A percentile compares a stretch with the other conserved stretches of the same genome.
phyloP scores from a whole-genome alignment of 1,140 invertebrate genomes.

The Hylyphantes graminicola region DNA sequence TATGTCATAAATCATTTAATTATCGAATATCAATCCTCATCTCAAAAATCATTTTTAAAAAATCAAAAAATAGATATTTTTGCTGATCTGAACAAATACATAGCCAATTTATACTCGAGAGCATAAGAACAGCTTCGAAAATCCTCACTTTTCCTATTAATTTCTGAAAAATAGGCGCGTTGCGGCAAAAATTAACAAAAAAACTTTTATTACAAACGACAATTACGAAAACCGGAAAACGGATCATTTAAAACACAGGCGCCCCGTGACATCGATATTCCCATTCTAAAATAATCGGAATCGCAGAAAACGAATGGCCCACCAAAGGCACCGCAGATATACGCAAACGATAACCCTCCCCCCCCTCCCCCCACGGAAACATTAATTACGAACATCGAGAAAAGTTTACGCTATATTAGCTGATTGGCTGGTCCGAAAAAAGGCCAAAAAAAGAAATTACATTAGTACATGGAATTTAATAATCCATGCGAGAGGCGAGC shows the following conservation, averaged over 20 bases:
- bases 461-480: slow-evolving; percentile 33
- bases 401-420: slow-evolving; percentile 43
- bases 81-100: too few species aligned
- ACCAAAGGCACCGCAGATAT: slow-evolving; percentile 9
- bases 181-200: too few species aligned
- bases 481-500: slow-evolving; percentile 26
- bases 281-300: slow-evolving; percentile 35
- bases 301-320: slow-evolving; percentile 1
- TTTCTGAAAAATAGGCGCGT: too few species aligned
- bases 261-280: slow-evolving; percentile 33
- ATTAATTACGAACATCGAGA: slow-evolving; percentile 49
- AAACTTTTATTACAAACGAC: too few species aligned
- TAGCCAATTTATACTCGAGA: too few species aligned
- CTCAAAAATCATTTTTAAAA: too few species aligned
- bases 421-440: slow-evolving; percentile 34
- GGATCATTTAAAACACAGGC: background rate
- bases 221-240: too few species aligned
- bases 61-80: too few species aligned
- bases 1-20: too few species aligned
- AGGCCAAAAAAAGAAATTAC: background rate
- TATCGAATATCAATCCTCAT: too few species aligned
- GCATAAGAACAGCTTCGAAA: too few species aligned
- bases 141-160: too few species aligned
- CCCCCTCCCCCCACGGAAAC: slow-evolving; percentile 31
- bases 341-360: slow-evolving; percentile 11